Percentiles rank a stretch among this genome's conserved stretches.
These are phyloP conservation scores for Gephyroberyx darwinii DNA, from an alignment of 2,797 vertebrate genomes.

Conservation along the genomic window DNA sequence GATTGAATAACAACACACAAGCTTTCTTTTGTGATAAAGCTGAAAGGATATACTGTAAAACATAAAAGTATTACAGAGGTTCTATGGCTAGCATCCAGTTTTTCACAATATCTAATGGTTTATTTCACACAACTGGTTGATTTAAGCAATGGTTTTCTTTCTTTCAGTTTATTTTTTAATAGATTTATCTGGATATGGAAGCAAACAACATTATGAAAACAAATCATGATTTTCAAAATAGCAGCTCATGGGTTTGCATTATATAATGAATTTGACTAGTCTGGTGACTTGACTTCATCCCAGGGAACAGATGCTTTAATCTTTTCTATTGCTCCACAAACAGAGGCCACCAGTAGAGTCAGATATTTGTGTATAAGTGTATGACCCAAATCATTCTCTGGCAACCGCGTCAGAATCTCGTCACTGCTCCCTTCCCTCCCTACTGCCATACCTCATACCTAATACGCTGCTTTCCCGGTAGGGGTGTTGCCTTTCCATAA, in stretches of 20 bases:
- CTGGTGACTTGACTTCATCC: conserved; percentile 1
- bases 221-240: neutral
- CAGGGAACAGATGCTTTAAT: conserved; percentile 28
- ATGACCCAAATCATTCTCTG: conserved; percentile 31
- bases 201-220: neutral
- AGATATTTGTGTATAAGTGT: conserved; percentile 25
- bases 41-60: neutral
- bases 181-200: conserved; percentile 1
- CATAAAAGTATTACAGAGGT: too few species aligned
- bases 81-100: too few species aligned
- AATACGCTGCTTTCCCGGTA: conserved; percentile 26
- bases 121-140: too few species aligned
- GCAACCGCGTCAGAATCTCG: conserved; percentile 38
- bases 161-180: neutral
- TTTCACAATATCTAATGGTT: too few species aligned
- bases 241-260: conserved; percentile 5
- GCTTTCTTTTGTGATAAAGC: conserved; percentile 7
- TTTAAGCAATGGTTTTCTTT: too few species aligned
- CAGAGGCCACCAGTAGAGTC: conserved; percentile 20
- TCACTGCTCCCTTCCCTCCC: conserved; percentile 49
- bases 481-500: neutral
- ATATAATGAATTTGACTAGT: conserved; percentile 24
- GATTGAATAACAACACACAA: neutral
- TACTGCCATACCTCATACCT: conserved; percentile 24
- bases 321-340: conserved; percentile 24